A percentile compares a stretch with the other conserved stretches of the same genome.
Evolutionary conservation across 1,140 invertebrate genomes (phyloP).

Genomic region (Ruditapes philippinarum): DNA sequence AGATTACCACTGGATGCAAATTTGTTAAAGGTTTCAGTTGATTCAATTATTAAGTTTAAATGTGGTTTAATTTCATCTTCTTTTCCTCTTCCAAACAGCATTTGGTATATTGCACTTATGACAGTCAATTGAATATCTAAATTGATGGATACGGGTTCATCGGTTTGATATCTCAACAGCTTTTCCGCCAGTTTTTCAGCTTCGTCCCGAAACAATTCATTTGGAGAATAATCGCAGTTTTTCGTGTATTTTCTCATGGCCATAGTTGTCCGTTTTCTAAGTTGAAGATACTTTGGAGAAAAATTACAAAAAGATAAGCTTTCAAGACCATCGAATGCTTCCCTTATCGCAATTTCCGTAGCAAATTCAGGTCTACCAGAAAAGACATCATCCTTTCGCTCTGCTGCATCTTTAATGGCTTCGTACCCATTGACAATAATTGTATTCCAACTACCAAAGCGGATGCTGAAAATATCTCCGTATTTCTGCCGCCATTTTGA

Average conservation of each 20-base stretch:
- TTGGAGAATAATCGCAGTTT: background rate
- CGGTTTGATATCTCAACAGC: background rate
- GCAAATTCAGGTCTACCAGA: conserved; percentile 31
- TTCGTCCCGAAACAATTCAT: too few relatives aligned
- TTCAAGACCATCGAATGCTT: background rate
- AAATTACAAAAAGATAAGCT: background rate
- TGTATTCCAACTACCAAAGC: conserved; percentile 52
- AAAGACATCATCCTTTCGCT: conserved; percentile 35
- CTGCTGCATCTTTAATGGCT: background rate
- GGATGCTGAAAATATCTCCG: conserved; percentile 54
- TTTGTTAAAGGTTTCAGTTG: background rate
- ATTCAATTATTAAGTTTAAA: background rate
- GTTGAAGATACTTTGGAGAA: background rate
- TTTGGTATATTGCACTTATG: background rate
- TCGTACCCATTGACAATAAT: conserved; percentile 36
- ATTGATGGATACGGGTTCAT: background rate
- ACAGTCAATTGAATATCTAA: background rate
- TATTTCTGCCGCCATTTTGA: conserved; percentile 26
- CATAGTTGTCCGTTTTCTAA: background rate
- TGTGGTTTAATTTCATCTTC: background rate
- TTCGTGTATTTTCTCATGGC: background rate
- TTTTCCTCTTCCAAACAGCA: background rate
- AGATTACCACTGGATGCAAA: background rate
- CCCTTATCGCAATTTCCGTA: background rate
- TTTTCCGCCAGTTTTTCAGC: background rate